Base-by-base conservation (phyloP, 1,140 invertebrate genomes). In the Panagrolaimus sp. region DNA sequence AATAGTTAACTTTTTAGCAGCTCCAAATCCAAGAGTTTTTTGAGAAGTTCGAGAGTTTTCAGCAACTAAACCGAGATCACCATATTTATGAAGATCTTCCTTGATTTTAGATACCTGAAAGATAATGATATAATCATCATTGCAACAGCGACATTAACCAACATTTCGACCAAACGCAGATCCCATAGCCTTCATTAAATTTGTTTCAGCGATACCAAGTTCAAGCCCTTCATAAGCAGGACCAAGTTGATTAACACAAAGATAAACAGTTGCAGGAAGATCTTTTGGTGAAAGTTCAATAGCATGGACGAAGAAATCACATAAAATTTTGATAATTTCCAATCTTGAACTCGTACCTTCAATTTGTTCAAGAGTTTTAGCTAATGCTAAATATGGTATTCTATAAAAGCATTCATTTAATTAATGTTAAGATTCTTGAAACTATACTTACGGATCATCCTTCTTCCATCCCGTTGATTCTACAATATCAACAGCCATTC, bases 201-300 rank as follows among this genome's bases (percentile, higher is more conserved):
- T 62, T 12, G 64, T 65, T 80, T 98, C 95, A 5, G 96, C 96
- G 63, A 99, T 89, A 10, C 96, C 95, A 21, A 94, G 84, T 83
- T 94, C 92, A 21, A 93, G 76, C 14, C 85, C 86, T 86, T 94
- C 90, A 84, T 96, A 97, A 1, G 93, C 91, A 0, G 96, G 95
- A 4, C 91, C 94, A 48, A 98, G 84, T 84, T 94, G 90, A 86
- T 98, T 98, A 0, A 98, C 86, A 83, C 93, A 96, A 43, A 99
- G 84, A 84, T 98, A 98, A 15, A 99, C 88, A 82, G 91, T 93
- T 0, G 90, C 88, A 48, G 96, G 72, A 14, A 99, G 85, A 84
- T 99, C 95, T 58, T 91, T 87, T 0, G 94, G 92, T 43, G 88
- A 91, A 5, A 96, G 84, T 17, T 76, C 67, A 15, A 82, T 80